Evolutionary conservation across 2,113 vertebrate species (phyloP).

Genomic region (Ahaetulla prasina): DNA sequence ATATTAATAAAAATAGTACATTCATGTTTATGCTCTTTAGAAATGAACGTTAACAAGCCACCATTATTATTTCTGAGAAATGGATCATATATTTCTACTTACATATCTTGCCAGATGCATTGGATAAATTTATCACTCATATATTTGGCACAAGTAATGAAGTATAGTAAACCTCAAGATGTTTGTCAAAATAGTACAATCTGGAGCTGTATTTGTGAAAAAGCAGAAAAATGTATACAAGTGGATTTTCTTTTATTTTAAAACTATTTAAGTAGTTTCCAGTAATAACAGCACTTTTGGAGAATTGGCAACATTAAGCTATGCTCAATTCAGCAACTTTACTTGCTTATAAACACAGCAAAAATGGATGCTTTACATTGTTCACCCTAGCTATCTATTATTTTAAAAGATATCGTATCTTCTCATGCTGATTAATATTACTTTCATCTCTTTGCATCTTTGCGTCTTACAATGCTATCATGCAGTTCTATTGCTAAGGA

Average conservation of each 20-base stretch:
- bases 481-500: conserved; percentile 19
- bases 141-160: not conserved
- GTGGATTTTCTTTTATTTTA: not conserved
- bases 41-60: not conserved
- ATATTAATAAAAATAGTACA: not conserved
- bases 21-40: not conserved
- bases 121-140: not conserved
- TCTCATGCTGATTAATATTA: not conserved
- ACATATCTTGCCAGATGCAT: not conserved
- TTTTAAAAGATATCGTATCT: not conserved
- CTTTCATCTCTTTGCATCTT: not conserved
- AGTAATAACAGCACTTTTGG: not conserved
- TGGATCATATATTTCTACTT: not conserved
- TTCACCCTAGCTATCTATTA: not conserved
- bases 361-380: not conserved
- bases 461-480: conserved; percentile 6
- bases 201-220: not conserved
- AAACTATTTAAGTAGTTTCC: not conserved
- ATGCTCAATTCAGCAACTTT: not conserved
- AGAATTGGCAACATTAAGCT: not conserved
- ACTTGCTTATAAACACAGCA: not conserved
- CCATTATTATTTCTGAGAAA: not conserved
- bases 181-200: not conserved
- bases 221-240: not conserved
- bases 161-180: not conserved